phyloP scores from a whole-genome alignment of 1,140 invertebrate species.

The Bombus impatiens region DNA sequence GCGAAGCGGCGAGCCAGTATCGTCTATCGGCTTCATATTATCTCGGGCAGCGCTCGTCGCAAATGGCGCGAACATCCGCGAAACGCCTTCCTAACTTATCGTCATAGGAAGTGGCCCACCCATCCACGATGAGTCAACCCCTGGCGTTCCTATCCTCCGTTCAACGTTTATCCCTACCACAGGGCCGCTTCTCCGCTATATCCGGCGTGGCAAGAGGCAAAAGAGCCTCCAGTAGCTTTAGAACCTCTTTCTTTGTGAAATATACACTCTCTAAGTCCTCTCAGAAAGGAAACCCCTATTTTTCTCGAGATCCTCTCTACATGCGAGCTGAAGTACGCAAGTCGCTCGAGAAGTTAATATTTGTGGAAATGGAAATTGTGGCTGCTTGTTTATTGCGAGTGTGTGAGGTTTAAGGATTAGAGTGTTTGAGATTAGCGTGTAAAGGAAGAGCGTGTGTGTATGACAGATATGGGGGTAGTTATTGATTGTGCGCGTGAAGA shows the following conservation, averaged over 20 bases:
- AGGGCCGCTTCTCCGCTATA: slow-evolving; percentile 56
- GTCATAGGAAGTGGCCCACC: slow-evolving; percentile 76
- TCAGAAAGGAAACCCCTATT: slow-evolving; percentile 50
- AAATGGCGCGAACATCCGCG: slow-evolving; percentile 80
- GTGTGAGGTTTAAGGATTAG: not conserved
- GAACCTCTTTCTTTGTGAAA: slow-evolving; percentile 38
- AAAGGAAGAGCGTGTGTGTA: not conserved
- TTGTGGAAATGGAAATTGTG: not conserved
- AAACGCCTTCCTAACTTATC: slow-evolving; percentile 78
- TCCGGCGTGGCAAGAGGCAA: slow-evolving; percentile 55
- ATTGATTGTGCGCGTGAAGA: not conserved
- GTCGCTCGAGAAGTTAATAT: slow-evolving; percentile 16
- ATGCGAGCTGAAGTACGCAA: too few relatives aligned
- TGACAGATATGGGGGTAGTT: not conserved
- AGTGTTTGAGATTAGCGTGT: not conserved
- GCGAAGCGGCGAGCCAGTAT: slow-evolving; percentile 67
- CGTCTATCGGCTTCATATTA: slow-evolving; percentile 73
- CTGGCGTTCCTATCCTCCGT: not conserved
- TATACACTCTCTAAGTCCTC: slow-evolving; percentile 21
- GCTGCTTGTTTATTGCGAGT: not conserved
- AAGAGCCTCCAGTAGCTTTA: slow-evolving; percentile 51
- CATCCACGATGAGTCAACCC: slow-evolving; percentile 54
- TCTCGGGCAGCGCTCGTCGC: slow-evolving; percentile 73
- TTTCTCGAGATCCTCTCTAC: slow-evolving; percentile 12
- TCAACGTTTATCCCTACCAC: slow-evolving; percentile 13